phyloP scores from a whole-genome alignment of 2,797 vertebrate species.

The Gambelia wislizenii region DNA sequence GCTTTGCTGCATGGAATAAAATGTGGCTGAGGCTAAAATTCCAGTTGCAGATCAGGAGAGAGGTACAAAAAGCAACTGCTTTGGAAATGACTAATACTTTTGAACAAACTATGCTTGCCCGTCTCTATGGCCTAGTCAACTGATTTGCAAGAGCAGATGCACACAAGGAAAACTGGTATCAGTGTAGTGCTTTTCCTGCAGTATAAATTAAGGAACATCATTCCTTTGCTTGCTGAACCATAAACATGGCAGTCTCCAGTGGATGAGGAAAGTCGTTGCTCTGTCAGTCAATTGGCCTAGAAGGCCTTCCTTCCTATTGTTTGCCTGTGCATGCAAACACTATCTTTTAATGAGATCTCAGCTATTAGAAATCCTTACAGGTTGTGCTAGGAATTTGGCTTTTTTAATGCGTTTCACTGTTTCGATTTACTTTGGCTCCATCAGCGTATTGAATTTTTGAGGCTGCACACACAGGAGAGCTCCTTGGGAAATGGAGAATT shows the following conservation, averaged over 20 bases:
- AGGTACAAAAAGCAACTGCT: constrained; percentile 41
- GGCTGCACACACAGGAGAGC: constrained; percentile 1
- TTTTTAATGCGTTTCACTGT: constrained; percentile 68
- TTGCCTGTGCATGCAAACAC: constrained; percentile 65
- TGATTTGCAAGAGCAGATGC: constrained; percentile 28
- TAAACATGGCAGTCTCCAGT: constrained; percentile 43
- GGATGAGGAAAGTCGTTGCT: constrained; percentile 33
- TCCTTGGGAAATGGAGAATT: constrained; percentile 27
- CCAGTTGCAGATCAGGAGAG: neutral
- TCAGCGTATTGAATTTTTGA: constrained; percentile 63
- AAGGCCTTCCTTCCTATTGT: constrained; percentile 56
- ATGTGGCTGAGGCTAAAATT: constrained; percentile 29
- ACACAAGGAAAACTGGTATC: constrained; percentile 17
- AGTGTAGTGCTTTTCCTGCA: constrained; percentile 27
- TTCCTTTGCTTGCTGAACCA: constrained; percentile 49
- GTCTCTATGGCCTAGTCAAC: constrained; percentile 26
- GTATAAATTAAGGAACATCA: constrained; percentile 37
- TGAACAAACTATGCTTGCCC: neutral
- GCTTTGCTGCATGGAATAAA: constrained; percentile 37
- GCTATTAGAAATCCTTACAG: constrained; percentile 82
- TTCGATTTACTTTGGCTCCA: constrained; percentile 63
- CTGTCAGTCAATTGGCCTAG: constrained; percentile 42
- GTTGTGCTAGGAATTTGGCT: constrained; percentile 73
- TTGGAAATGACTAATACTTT: constrained; percentile 29
- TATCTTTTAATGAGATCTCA: constrained; percentile 93